Base-by-base conservation (phyloP, 2,113 vertebrate genomes). In the Excalfactoria chinensis region DNA sequence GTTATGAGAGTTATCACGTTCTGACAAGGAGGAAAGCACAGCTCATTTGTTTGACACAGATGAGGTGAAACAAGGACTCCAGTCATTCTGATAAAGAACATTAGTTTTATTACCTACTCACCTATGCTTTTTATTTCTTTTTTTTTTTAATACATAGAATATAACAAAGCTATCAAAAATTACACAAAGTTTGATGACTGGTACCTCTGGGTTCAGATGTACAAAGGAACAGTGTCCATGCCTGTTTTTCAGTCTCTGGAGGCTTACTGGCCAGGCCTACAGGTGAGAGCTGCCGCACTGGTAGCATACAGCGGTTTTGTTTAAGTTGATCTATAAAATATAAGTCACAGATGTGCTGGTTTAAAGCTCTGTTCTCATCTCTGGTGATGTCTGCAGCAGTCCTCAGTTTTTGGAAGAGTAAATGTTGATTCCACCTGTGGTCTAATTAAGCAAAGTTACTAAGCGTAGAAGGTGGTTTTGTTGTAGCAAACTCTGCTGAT, bases 161-260 rank as follows among this genome's bases (percentile, higher is more conserved):
- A 98, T 84, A 98, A 99, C 93, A 98, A 97, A 96, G 98, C 98
- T 88, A 98, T 99, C 84, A 98, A 98, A 97, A 99, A 99, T 97
- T 99, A 99, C 95, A 99, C 99, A 8, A 98, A 98, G 74, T 99
- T 99, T 28, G 99, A 99, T 86, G 99, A 99, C 97, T 99, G 99
- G 99, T 99, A 99, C 95, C 98, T 99, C 69, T 99, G 99, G 99
- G 99, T 99, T 66, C 99, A 99, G 95, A 99, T 99, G 99, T 99
- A 99, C 90, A 99, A 99, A 96, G 99, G 99, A 62, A 99, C 99
- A 1, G 99, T 99, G 71, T 98, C 99, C 92, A 99, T 99, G 99
- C 99, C 99, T 1, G 98, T 99, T 13, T 99, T 99, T 96, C 99
- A 99, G 97, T 99, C 99, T 37, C 97, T 99, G 92, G 99, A 99